phyloP scores from a whole-genome alignment of 37 sponge, comb jelly and placozoan genomes.

The Tethya wilhelma region DNA sequence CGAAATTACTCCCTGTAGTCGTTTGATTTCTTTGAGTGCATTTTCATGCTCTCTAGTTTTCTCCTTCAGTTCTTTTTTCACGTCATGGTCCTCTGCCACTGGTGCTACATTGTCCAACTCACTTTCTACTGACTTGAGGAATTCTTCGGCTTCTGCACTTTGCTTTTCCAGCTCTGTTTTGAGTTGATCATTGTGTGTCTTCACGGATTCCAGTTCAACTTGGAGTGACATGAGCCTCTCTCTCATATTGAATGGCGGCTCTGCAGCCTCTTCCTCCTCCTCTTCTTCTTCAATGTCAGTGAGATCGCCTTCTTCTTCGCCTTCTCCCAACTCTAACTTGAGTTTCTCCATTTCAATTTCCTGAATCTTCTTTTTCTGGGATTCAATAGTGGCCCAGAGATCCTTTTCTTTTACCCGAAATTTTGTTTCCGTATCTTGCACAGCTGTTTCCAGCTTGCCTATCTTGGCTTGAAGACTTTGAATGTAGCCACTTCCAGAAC shows the following conservation, averaged over 20 bases:
- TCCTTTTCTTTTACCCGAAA: constrained; percentile 40
- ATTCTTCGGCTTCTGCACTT: constrained; percentile 1
- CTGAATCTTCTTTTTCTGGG: constrained; percentile 20
- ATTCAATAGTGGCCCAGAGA: constrained; percentile 40
- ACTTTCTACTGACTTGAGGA: constrained; percentile 10
- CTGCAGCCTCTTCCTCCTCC: background rate
- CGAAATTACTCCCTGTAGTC: no score
- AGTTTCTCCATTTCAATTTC: constrained; percentile 47
- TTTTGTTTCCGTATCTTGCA: constrained; percentile 18
- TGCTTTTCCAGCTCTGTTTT: background rate
- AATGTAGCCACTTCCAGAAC: background rate
- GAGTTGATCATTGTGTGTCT: constrained; percentile 2
- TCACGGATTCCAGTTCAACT: constrained; percentile 12
- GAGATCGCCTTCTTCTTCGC: constrained; percentile 18
- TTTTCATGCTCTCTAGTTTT: background rate
- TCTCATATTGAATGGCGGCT: background rate
- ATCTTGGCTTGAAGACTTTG: constrained; percentile 7
- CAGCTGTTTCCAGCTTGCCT: constrained; percentile 10
- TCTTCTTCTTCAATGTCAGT: constrained; percentile 1
- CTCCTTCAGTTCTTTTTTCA: constrained; percentile 13
- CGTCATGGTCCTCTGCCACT: background rate
- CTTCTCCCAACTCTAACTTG: constrained; percentile 32
- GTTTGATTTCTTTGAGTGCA: background rate
- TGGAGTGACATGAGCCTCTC: constrained; percentile 18
- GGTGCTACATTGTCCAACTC: constrained; percentile 6